phyloP scores from a whole-genome alignment of 2,888 invertebrate genomes.

The Melangyna quadrimaculata region DNA sequence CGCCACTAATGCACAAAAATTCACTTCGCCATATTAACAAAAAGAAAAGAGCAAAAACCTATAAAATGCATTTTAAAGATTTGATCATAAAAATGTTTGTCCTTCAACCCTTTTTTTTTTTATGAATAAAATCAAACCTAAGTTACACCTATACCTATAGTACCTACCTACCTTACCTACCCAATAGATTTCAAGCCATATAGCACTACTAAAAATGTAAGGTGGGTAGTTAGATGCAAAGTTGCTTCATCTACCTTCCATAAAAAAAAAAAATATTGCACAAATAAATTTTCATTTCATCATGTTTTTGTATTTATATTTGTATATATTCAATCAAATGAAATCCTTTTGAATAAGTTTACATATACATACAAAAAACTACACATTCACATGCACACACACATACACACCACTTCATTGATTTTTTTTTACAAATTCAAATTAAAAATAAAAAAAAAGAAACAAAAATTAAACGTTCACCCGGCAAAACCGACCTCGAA shows the following conservation, averaged over 20 bases:
- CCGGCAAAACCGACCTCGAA: constrained; percentile 65
- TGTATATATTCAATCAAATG: neutral
- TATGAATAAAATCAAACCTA: neutral
- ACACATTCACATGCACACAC: constrained; percentile 36
- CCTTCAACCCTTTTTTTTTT: neutral
- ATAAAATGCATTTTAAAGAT: neutral
- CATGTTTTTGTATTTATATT: neutral
- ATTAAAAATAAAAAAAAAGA: neutral
- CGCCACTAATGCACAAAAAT: neutral
- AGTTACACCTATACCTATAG: no score
- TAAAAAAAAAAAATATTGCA: neutral
- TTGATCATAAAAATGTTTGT: constrained; percentile 51
- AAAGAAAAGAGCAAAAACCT: neutral
- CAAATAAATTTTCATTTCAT: constrained; percentile 6
- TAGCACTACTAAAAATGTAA: neutral
- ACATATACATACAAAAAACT: constrained; percentile 6
- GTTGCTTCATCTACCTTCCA: neutral
- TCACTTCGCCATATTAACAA: neutral
- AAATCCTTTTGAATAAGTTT: constrained; percentile 18
- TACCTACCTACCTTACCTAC: no score
- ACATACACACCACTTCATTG: constrained; percentile 36
- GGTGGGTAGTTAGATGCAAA: neutral
- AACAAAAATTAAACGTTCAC: constrained; percentile 40
- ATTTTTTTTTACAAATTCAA: constrained; percentile 11
- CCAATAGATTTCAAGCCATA: neutral